Conservation (phyloP, 2,797 vertebrate genomes). For the Enteromius trimaculatus region DNA sequence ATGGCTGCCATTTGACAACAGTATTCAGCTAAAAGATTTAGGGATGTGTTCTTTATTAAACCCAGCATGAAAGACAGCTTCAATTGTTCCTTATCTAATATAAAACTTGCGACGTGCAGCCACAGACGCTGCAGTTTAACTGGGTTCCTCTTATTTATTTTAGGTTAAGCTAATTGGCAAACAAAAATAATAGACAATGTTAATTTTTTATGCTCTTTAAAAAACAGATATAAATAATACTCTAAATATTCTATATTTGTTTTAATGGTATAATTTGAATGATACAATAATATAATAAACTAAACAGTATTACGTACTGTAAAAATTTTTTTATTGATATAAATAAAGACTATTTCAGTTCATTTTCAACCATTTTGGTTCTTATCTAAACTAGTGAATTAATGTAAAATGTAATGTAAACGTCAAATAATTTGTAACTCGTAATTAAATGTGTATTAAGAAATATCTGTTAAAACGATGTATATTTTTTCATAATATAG, state of each 20-base stretch:
- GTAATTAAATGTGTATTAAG: neutral
- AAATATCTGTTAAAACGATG: neutral
- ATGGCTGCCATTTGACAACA: neutral
- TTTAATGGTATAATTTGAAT: neutral
- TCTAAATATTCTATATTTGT: no score
- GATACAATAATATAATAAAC: neutral
- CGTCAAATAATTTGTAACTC: neutral
- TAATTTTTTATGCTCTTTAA: neutral
- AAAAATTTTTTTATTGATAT: no score
- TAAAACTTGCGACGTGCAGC: neutral
- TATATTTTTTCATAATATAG: neutral
- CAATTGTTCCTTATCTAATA: slow-evolving; percentile 10
- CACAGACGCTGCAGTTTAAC: neutral
- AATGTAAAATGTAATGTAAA: neutral
- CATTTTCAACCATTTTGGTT: neutral
- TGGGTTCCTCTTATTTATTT: neutral
- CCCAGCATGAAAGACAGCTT: slow-evolving; percentile 19
- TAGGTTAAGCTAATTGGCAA: neutral
- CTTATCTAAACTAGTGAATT: neutral
- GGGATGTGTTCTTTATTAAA: slow-evolving; percentile 21
- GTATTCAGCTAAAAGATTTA: slow-evolving; percentile 2
- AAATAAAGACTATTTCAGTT: neutral
- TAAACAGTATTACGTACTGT: neutral
- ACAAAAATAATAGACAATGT: neutral
- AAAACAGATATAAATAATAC: no score